These are phyloP conservation scores for Platycnemis pennipes DNA, from an alignment of 2,888 invertebrate species.

Conservation along the genomic window DNA sequence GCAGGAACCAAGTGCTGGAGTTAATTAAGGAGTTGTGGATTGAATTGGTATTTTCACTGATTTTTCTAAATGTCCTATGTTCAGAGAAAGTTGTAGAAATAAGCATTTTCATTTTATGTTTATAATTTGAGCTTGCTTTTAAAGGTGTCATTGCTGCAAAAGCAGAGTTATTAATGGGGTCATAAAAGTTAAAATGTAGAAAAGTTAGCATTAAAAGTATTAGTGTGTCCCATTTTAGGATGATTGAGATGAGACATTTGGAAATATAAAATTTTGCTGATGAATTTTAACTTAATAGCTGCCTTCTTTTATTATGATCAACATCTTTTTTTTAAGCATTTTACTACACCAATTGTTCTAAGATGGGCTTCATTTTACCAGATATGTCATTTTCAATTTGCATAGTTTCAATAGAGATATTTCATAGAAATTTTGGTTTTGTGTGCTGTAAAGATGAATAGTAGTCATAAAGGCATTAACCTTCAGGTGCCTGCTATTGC, in stretches of 20 bases:
- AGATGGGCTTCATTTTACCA: conserved; percentile 15
- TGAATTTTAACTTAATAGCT: not conserved
- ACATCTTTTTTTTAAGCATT: not conserved
- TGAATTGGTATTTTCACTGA: conserved; percentile 43
- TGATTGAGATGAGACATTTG: not conserved
- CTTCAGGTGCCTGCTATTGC: conserved; percentile 98
- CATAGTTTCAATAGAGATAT: conserved; percentile 68
- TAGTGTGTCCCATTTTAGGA: conserved; percentile 56
- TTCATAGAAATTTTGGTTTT: conserved; percentile 70
- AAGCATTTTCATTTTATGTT: conserved; percentile 49
- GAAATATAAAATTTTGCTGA: not conserved
- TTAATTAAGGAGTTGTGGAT: conserved; percentile 39
- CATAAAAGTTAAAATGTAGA: conserved; percentile 7
- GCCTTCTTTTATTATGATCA: not conserved
- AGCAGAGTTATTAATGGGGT: conserved; percentile 10
- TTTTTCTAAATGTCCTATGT: conserved; percentile 20
- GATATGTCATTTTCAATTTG: conserved; percentile 35
- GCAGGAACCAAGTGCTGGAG: conserved; percentile 47
- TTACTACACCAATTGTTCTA: not conserved
- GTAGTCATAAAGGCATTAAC: conserved; percentile 79
- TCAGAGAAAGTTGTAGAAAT: conserved; percentile 24
- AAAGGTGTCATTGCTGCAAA: conserved; percentile 41
- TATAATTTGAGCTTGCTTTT: conserved; percentile 58
- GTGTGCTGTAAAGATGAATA: conserved; percentile 67
- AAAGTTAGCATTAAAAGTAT: not conserved